Evolutionary conservation across 2,888 invertebrate genomes (phyloP).

Genomic region (Copidosoma aretas): DNA sequence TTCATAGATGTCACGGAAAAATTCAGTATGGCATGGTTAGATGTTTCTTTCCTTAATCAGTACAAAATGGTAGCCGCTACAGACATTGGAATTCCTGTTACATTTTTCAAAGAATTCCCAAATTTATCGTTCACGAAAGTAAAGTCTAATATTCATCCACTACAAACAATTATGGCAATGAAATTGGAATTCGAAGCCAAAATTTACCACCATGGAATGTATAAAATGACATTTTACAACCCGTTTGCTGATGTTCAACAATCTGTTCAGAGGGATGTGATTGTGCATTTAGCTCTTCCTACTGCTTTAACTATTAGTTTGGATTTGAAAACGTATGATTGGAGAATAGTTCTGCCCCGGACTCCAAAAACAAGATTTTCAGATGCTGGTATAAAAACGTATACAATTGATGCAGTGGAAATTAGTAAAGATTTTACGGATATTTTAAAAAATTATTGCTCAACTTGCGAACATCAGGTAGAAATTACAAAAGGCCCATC

Average conservation of each 20-base stretch:
- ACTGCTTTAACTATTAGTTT: slow-evolving; percentile 46
- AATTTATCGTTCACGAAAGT: slow-evolving; percentile 37
- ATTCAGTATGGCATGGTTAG: slow-evolving; percentile 40
- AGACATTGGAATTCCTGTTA: slow-evolving; percentile 60
- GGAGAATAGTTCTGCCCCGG: slow-evolving; percentile 54
- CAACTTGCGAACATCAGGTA: slow-evolving; percentile 51
- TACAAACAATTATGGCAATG: slow-evolving; percentile 39
- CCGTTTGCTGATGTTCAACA: slow-evolving; percentile 62
- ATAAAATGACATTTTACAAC: slow-evolving; percentile 61
- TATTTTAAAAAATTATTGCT: slow-evolving; percentile 52
- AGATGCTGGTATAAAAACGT: slow-evolving; percentile 50
- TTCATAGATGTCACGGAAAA: slow-evolving; percentile 11
- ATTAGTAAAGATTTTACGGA: slow-evolving; percentile 50
- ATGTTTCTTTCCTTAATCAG: slow-evolving; percentile 42
- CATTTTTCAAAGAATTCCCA: slow-evolving; percentile 55
- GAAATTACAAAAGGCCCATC: slow-evolving; percentile 54
- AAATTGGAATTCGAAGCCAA: slow-evolving; percentile 52
- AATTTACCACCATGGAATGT: slow-evolving; percentile 54
- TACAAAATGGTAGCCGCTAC: slow-evolving; percentile 56
- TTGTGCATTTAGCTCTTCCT: slow-evolving; percentile 54
- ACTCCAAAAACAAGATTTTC: slow-evolving; percentile 49
- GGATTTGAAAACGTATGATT: slow-evolving; percentile 49
- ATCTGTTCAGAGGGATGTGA: slow-evolving; percentile 54
- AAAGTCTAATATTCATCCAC: slow-evolving; percentile 35
- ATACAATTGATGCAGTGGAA: slow-evolving; percentile 56